Evolutionary conservation across 2,888 invertebrate genomes (phyloP).

Genomic region (Siphonodentalium dalli): DNA sequence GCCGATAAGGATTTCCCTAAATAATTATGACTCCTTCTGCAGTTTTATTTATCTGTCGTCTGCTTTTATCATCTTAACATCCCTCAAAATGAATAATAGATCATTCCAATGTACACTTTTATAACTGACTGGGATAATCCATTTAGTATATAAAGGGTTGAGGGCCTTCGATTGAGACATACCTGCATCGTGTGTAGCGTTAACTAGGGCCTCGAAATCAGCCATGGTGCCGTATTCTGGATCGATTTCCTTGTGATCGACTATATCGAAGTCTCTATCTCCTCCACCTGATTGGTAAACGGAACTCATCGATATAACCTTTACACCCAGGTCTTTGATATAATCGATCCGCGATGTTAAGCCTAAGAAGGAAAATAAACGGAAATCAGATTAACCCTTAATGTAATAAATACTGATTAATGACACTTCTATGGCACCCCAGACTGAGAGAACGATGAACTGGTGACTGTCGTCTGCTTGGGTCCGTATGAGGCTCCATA

Average conservation of each 20-base stretch:
- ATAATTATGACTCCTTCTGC: too few relatives aligned
- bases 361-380: slow-evolving; percentile 33
- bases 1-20: background rate
- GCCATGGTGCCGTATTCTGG: slow-evolving; percentile 76
- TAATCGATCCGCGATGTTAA: slow-evolving; percentile 48
- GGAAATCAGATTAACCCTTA: background rate
- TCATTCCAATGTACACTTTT: too few relatives aligned
- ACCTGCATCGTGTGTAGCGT: slow-evolving; percentile 60
- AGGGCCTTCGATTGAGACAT: background rate
- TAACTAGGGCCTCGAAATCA: slow-evolving; percentile 70
- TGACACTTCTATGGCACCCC: too few relatives aligned
- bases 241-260: slow-evolving; percentile 79
- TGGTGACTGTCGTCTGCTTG: background rate
- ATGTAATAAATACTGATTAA: background rate
- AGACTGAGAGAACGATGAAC: background rate
- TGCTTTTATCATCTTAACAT: too few relatives aligned
- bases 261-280: slow-evolving; percentile 77
- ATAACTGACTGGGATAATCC: too few relatives aligned
- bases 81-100: too few relatives aligned
- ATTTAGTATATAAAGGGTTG: too few relatives aligned
- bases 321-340: slow-evolving; percentile 47
- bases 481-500: background rate
- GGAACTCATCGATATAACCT: slow-evolving; percentile 52
- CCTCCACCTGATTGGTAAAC: slow-evolving; percentile 35
- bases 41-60: too few relatives aligned